These are phyloP conservation scores for Eunapius fragilis DNA, from an alignment of 37 sponge, comb jelly and placozoan species.

Conservation along the genomic window DNA sequence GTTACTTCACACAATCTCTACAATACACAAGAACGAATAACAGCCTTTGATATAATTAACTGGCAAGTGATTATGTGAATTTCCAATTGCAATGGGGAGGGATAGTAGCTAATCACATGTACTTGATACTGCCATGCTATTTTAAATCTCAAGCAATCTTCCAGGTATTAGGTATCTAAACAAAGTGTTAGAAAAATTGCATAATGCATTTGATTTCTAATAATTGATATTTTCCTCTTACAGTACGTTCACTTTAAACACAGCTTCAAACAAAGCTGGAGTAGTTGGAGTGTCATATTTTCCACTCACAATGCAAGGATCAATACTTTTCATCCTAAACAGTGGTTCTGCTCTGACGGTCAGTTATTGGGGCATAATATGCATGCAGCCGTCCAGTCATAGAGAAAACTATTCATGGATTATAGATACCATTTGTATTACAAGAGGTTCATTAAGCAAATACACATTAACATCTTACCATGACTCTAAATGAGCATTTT, in stretches of 20 bases:
- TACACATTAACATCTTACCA: too few species aligned
- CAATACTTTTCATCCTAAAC: not conserved
- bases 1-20: not conserved
- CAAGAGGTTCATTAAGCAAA: too few species aligned
- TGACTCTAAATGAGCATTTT: too few species aligned
- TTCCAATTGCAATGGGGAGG: too few species aligned
- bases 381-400: too few species aligned
- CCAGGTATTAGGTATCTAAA: too few species aligned
- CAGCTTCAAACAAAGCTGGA: not conserved
- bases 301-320: not conserved
- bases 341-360: not conserved
- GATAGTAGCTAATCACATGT: too few species aligned
- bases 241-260: not conserved
- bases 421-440: too few species aligned
- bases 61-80: constrained; percentile 20
- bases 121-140: too few species aligned
- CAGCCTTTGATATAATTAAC: constrained; percentile 22
- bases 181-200: too few species aligned
- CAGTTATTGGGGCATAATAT: not conserved
- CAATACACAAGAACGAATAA: not conserved
- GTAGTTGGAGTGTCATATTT: not conserved
- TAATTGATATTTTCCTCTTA: not conserved
- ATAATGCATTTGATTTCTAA: not conserved
- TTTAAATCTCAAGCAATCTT: too few species aligned
- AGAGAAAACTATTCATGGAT: too few species aligned